phyloP scores from a whole-genome alignment of 2,113 vertebrate genomes.

The Rynchops niger region DNA sequence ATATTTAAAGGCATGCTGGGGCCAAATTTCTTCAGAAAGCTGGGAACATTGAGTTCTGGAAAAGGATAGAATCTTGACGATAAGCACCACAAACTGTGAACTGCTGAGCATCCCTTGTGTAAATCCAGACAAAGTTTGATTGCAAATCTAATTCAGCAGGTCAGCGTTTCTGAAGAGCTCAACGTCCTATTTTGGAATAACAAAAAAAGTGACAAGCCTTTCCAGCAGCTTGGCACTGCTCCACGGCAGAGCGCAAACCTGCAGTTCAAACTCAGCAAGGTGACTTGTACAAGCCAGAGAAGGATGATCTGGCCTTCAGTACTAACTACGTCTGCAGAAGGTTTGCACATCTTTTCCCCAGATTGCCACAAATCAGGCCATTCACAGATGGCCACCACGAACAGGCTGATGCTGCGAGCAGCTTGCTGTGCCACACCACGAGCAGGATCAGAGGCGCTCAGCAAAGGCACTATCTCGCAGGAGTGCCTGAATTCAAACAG shows the following conservation, averaged over 20 bases:
- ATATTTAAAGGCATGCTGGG: not conserved
- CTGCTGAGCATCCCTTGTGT: not conserved
- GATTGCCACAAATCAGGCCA: too few relatives aligned
- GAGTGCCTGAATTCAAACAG: not conserved
- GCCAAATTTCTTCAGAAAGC: not conserved
- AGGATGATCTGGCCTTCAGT: not conserved
- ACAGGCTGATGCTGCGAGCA: not conserved
- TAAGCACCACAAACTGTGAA: not conserved
- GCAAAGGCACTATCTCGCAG: not conserved
- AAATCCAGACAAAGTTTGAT: not conserved
- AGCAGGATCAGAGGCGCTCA: not conserved
- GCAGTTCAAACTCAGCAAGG: not conserved
- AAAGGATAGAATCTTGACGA: not conserved
- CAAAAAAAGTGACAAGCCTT: not conserved
- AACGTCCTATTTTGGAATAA: not conserved
- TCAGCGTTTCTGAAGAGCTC: not conserved
- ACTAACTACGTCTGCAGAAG: not conserved
- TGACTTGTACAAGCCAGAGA: not conserved
- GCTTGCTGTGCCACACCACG: not conserved
- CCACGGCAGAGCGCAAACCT: not conserved
- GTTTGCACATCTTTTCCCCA: not conserved
- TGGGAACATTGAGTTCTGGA: not conserved
- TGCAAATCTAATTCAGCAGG: not conserved
- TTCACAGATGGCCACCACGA: not conserved
- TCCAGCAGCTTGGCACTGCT: not conserved